Evolutionary conservation across 2,113 vertebrate species (phyloP).

Genomic region (Garra rufa): DNA sequence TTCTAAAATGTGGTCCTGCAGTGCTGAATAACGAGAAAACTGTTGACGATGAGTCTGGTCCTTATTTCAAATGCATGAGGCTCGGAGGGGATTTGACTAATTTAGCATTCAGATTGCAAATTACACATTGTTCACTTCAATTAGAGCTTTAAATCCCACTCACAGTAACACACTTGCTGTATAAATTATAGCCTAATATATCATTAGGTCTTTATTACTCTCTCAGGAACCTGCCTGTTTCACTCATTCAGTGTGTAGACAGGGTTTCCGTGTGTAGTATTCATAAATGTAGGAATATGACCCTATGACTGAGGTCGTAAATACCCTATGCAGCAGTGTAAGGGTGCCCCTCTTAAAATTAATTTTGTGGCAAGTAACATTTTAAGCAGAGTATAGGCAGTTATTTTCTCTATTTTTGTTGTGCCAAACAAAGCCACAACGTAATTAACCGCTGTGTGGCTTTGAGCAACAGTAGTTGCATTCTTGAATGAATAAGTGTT

Average conservation of each 20-base stretch:
- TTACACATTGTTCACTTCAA: constrained; percentile 44
- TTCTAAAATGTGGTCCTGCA: constrained; percentile 13
- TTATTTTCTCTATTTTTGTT: not conserved
- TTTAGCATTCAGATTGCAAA: constrained; percentile 51
- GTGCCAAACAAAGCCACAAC: not conserved
- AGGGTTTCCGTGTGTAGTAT: not conserved
- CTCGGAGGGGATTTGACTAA: constrained; percentile 38
- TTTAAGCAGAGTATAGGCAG: not conserved
- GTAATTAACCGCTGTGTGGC: not conserved
- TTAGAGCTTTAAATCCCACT: constrained; percentile 44
- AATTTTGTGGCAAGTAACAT: not conserved
- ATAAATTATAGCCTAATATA: constrained; percentile 52
- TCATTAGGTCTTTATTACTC: constrained; percentile 46
- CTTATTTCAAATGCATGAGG: constrained; percentile 35
- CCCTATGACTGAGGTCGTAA: not conserved
- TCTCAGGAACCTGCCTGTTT: constrained; percentile 25
- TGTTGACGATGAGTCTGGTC: constrained; percentile 26
- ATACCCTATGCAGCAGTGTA: not conserved
- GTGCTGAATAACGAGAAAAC: not conserved
- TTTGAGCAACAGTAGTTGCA: not conserved
- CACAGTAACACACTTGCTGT: constrained; percentile 41
- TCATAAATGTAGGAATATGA: constrained; percentile 4
- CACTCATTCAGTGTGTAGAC: constrained; percentile 9
- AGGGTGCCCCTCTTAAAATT: not conserved
- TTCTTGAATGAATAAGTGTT: not conserved